Base-by-base conservation (phyloP, 2,797 vertebrate species). In the Microctenopoma stevenorrisi region DNA sequence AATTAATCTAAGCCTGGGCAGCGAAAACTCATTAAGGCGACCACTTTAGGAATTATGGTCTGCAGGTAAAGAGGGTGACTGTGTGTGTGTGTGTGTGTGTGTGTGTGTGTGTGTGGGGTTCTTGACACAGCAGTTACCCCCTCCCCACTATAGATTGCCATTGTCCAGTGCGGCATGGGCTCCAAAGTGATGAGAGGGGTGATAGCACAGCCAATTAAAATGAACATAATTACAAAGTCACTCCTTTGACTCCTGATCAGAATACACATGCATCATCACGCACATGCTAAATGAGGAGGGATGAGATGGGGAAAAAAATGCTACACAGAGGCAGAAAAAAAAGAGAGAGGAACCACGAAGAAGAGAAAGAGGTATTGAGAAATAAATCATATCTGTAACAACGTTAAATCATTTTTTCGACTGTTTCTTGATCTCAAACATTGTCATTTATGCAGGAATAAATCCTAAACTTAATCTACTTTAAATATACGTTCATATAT, bases 151-250 rank as follows among this genome's bases (percentile, higher is more conserved):
- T 67, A 86, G 84, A 77, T 87, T 78, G 86, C 87, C 89, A 92
- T 89, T 91, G 94, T 94, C 92, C 93, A 68, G 86, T 61, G 33
- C 74, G 72, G 85, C 57, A 68, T 90, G 87, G 85, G 88, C 91
- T 90, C 83, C 74, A 81, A 78, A 86, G 89, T 86, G 94, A 95
- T 94, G 92, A 90, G 91, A 87, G 67, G 73, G 75, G 79, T 90
- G 94, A 95, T 95, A 94, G 93, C 86, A 71, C 87, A 94, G 91
- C 90, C 94, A 95, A 95, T 95, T 95, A 95, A 94, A 94, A 94
- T 90, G 92, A 94, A 95, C 92, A 95, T 95, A 94, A 95, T 95
- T 95, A 94, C 94, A 94, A 93, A 94, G 93, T 94, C 92, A 93
- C 92, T 93, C 89, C 87, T 91, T 91, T 93, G 91, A 93, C 89